Evolutionary conservation across 2,888 invertebrate genomes (phyloP).

Genomic region (Hydrotaea cyrtoneurina): DNA sequence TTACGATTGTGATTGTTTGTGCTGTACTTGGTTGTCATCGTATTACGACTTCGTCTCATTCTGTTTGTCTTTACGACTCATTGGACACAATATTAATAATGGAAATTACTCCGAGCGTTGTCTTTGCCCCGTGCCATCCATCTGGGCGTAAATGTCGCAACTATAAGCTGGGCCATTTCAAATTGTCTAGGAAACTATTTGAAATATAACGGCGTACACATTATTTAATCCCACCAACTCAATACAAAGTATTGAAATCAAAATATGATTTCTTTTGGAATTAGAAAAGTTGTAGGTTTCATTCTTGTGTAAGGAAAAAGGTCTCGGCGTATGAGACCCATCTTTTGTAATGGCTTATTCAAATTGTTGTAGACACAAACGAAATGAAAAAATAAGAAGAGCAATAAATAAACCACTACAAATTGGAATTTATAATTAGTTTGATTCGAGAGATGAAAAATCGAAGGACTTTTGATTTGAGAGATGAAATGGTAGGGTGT

Average conservation of each 20-base stretch:
- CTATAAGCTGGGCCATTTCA: not conserved
- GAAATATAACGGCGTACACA: not conserved
- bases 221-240: not conserved
- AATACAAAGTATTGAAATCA: not conserved
- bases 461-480: too few relatives aligned
- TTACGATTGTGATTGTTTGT: constrained; percentile 23
- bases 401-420: too few relatives aligned
- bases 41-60: not conserved
- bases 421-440: too few relatives aligned
- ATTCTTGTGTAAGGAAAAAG: not conserved
- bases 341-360: not conserved
- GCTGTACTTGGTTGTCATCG: not conserved
- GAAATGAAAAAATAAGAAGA: too few relatives aligned
- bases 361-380: not conserved
- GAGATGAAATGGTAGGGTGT: too few relatives aligned
- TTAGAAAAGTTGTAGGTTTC: not conserved
- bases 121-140: not conserved
- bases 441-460: too few relatives aligned
- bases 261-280: not conserved
- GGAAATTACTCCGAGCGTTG: constrained; percentile 15
- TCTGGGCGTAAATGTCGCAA: not conserved
- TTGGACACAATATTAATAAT: constrained; percentile 29
- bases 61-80: constrained; percentile 21
- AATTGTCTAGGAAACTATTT: not conserved
- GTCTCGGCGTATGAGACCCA: not conserved